Percentiles rank a stretch among this genome's conserved stretches.
Conservation (phyloP, 2,888 invertebrate species). For the Macaria liturata region DNA sequence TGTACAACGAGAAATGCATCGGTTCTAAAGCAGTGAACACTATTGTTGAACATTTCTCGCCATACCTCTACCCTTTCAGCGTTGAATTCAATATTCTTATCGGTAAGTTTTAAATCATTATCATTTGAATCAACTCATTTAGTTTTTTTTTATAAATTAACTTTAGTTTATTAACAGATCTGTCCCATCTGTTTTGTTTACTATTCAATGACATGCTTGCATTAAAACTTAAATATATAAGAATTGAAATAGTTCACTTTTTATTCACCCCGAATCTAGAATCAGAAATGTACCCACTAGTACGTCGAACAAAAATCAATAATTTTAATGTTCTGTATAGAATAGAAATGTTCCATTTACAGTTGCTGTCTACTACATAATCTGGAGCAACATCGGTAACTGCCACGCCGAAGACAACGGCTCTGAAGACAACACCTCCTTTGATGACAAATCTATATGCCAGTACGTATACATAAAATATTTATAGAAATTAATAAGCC, state of each 20-base stretch:
- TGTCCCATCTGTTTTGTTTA: no score
- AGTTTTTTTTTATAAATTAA: no score
- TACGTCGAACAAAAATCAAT: no score
- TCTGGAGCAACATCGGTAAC: slow-evolving; percentile 89
- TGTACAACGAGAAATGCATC: slow-evolving; percentile 71
- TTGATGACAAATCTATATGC: slow-evolving; percentile 66
- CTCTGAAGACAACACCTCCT: slow-evolving; percentile 55
- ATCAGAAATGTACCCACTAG: no score
- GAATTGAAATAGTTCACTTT: no score
- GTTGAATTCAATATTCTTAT: slow-evolving; percentile 91
- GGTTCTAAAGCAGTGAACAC: slow-evolving; percentile 69
- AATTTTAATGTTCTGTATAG: no score
- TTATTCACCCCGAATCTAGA: no score
- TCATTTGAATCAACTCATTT: no score
- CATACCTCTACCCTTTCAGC: slow-evolving; percentile 91
- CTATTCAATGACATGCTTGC: no score
- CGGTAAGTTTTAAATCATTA: slow-evolving; percentile 63
- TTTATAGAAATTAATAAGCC: no score
- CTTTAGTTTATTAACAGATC: no score
- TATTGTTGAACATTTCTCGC: slow-evolving; percentile 85
- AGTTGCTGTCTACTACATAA: slow-evolving; percentile 89
- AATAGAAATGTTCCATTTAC: slow-evolving; percentile 36
- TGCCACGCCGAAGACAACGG: slow-evolving; percentile 71
- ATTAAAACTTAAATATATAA: no score
- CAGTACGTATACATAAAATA: slow-evolving; percentile 48